Percentiles rank a stretch among this genome's conserved stretches.
Conservation (phyloP, 1,140 invertebrate species). For the Lasioglossum baleicum region DNA sequence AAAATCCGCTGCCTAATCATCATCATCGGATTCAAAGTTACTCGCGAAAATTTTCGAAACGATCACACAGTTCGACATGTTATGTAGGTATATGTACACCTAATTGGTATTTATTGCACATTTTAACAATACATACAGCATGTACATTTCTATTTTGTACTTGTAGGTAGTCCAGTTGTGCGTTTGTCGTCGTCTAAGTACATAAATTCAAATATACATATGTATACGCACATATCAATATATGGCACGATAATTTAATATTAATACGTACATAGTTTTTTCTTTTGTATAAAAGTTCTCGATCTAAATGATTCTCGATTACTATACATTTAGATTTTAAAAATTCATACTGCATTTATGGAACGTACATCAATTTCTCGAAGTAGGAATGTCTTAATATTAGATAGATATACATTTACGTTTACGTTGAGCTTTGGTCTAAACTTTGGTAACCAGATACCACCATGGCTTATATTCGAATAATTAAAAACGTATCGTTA, state of each 20-base stretch:
- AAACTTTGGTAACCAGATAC: conserved; percentile 70
- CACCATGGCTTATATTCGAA: conserved; percentile 55
- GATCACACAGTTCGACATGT: no score
- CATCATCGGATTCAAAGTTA: no score
- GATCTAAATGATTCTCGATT: neutral
- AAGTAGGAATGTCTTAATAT: conserved; percentile 20
- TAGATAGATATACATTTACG: conserved; percentile 26
- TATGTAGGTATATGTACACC: no score
- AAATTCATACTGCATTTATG: neutral
- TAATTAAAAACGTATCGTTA: conserved; percentile 25
- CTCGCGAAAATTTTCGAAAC: no score
- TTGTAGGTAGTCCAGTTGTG: conserved; percentile 2
- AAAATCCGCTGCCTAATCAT: no score
- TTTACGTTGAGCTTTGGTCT: conserved; percentile 59
- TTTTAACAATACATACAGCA: neutral
- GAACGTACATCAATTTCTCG: conserved; percentile 2
- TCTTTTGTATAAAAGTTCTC: neutral
- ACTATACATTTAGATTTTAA: neutral
- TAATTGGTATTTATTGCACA: conserved; percentile 4
- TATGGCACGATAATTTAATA: conserved; percentile 23
- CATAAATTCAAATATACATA: no score
- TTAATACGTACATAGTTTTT: neutral
- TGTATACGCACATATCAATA: neutral
- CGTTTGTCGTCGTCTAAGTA: neutral
- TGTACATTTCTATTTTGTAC: neutral